These are phyloP conservation scores for Bettongia penicillata DNA, from an alignment of 2,113 vertebrate genomes.

Conservation along the genomic window DNA sequence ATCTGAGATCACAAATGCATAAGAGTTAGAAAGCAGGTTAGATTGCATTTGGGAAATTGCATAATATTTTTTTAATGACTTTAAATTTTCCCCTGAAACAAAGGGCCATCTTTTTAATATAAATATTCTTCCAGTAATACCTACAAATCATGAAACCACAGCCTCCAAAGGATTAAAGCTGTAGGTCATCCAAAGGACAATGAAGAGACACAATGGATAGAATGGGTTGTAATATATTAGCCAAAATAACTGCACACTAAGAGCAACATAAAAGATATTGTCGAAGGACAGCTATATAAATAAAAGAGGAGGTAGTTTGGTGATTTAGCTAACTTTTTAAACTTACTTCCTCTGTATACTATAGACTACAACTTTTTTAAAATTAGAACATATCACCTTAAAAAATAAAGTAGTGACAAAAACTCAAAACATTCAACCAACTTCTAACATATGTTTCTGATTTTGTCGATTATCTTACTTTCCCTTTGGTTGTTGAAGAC, in stretches of 20 bases:
- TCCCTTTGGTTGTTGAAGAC: not conserved
- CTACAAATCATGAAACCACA: not conserved
- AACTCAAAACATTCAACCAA: not conserved
- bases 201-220: not conserved
- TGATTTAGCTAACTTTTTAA: not conserved
- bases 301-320: not conserved
- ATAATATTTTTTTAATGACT: not conserved
- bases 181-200: not conserved
- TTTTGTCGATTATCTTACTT: not conserved
- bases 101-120: not conserved
- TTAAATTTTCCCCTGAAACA: not conserved
- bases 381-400: not conserved
- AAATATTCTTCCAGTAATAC: not conserved
- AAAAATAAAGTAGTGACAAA: not conserved
- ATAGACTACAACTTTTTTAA: not conserved
- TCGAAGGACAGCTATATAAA: not conserved
- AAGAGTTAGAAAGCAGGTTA: not conserved
- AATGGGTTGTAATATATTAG: not conserved
- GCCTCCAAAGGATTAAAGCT: not conserved
- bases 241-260: not conserved
- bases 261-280: not conserved
- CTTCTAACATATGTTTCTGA: not conserved
- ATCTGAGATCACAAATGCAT: not conserved
- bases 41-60: not conserved
- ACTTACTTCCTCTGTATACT: not conserved